phyloP scores from a whole-genome alignment of 2,888 invertebrate genomes.

The Diaprepes abbreviatus region DNA sequence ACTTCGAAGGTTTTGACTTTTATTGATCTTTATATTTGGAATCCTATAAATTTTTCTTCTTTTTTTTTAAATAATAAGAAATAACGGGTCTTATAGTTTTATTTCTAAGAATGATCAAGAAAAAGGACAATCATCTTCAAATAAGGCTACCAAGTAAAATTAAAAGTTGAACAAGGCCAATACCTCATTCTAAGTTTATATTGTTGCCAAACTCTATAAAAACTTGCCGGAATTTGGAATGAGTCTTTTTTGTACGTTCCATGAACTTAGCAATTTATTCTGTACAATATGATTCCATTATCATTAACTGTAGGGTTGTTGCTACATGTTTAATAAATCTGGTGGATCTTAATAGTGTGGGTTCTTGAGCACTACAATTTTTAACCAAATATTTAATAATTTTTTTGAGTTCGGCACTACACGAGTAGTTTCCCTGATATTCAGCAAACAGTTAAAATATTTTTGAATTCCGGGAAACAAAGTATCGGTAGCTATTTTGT shows the following conservation, averaged over 20 bases:
- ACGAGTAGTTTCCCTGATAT: slow-evolving; percentile 36
- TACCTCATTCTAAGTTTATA: too few relatives aligned
- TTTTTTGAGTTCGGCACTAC: slow-evolving; percentile 49
- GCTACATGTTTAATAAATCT: slow-evolving; percentile 54
- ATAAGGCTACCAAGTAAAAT: too few relatives aligned
- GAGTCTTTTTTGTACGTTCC: slow-evolving; percentile 55
- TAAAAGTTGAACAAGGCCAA: too few relatives aligned
- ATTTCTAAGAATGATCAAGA: too few relatives aligned
- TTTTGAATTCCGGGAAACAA: slow-evolving; percentile 33
- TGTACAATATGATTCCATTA: slow-evolving; percentile 49
- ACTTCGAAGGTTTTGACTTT: too few relatives aligned
- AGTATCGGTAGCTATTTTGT: slow-evolving; percentile 51
- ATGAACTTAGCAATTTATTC: slow-evolving; percentile 54
- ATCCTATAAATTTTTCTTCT: too few relatives aligned
- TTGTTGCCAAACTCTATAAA: background rate
- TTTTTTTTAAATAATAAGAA: too few relatives aligned
- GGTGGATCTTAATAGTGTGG: slow-evolving; percentile 47
- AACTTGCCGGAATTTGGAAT: slow-evolving; percentile 43
- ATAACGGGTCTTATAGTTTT: too few relatives aligned
- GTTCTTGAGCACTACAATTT: slow-evolving; percentile 48
- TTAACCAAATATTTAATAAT: slow-evolving; percentile 47
- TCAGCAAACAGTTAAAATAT: background rate
- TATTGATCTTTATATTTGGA: too few relatives aligned
- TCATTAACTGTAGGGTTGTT: slow-evolving; percentile 52
- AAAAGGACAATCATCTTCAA: too few relatives aligned